phyloP scores from a whole-genome alignment of 2,113 vertebrate genomes.

The Burhinus oedicnemus region DNA sequence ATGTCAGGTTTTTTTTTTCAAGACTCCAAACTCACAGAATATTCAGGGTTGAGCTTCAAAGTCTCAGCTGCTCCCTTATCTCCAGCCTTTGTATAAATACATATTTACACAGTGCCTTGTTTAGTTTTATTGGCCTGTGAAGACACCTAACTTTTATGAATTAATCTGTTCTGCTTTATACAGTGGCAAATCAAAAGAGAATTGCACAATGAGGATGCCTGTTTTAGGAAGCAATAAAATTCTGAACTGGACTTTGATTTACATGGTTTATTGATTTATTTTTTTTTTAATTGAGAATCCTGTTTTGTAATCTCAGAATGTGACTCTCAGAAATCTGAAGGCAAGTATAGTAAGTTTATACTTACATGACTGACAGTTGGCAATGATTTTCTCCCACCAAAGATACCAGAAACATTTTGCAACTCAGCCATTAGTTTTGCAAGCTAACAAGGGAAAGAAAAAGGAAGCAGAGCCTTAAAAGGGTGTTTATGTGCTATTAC shows the following conservation, averaged over 20 bases:
- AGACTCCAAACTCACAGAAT: not conserved
- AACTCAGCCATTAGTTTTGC: slow-evolving; percentile 95
- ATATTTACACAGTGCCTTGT: not conserved
- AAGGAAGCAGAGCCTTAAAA: slow-evolving; percentile 14
- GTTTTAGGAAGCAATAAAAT: not conserved
- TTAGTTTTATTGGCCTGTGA: not conserved
- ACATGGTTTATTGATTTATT: not conserved
- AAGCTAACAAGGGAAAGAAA: slow-evolving; percentile 78
- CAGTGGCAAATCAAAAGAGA: not conserved
- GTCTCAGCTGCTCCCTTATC: not conserved
- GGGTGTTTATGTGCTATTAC: not conserved
- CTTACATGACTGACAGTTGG: slow-evolving; percentile 77
- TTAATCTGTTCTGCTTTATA: not conserved
- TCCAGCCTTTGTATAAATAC: not conserved
- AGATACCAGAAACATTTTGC: slow-evolving; percentile 86
- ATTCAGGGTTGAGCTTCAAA: not conserved
- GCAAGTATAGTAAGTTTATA: not conserved
- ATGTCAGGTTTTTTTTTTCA: not conserved
- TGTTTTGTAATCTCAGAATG: not conserved
- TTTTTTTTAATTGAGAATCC: not conserved
- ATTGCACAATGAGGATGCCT: not conserved
- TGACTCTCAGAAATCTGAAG: not conserved
- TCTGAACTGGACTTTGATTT: not conserved
- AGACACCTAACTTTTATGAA: not conserved
- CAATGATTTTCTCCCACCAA: slow-evolving; percentile 74